These are phyloP conservation scores for Epicauta chinensis DNA, from an alignment of 1,140 invertebrate genomes.

Conservation along the genomic window DNA sequence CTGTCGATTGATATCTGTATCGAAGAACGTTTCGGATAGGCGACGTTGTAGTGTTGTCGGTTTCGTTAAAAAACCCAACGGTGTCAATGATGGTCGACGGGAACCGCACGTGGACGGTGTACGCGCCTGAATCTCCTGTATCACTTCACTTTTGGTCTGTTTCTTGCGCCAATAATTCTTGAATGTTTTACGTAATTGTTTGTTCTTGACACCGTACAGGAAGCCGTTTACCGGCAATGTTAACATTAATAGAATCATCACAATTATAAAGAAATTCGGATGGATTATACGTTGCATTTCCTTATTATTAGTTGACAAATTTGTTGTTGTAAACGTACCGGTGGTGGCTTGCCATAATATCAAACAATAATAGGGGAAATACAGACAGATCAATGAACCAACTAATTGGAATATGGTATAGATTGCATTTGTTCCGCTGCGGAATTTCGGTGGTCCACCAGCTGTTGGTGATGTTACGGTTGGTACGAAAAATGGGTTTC, in stretches of 20 bases:
- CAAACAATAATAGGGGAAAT: constrained; percentile 65
- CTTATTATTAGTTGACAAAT: constrained; percentile 22
- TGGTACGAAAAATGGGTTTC: constrained; percentile 66
- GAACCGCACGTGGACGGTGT: constrained; percentile 71
- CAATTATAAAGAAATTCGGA: constrained; percentile 52
- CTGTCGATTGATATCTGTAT: constrained; percentile 43
- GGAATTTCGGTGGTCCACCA: constrained; percentile 48
- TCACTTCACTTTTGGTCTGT: constrained; percentile 69
- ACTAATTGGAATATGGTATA: constrained; percentile 65
- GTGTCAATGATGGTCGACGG: constrained; percentile 61
- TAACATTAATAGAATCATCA: constrained; percentile 56
- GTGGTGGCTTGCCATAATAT: constrained; percentile 60
- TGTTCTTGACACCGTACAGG: constrained; percentile 70
- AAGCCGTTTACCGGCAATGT: constrained; percentile 68
- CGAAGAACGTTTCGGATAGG: constrained; percentile 58
- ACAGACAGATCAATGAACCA: constrained; percentile 63
- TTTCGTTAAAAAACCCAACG: constrained; percentile 55
- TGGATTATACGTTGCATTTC: constrained; percentile 25
- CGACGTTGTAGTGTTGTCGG: constrained; percentile 52
- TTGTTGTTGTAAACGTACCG: constrained; percentile 13
- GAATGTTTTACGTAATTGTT: constrained; percentile 61
- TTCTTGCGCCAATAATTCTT: constrained; percentile 75
- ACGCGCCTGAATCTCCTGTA: constrained; percentile 70
- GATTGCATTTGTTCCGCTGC: constrained; percentile 55
- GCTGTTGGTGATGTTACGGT: constrained; percentile 50